phyloP scores from a whole-genome alignment of 2,888 invertebrate species.

The Diplolepis rosae region DNA sequence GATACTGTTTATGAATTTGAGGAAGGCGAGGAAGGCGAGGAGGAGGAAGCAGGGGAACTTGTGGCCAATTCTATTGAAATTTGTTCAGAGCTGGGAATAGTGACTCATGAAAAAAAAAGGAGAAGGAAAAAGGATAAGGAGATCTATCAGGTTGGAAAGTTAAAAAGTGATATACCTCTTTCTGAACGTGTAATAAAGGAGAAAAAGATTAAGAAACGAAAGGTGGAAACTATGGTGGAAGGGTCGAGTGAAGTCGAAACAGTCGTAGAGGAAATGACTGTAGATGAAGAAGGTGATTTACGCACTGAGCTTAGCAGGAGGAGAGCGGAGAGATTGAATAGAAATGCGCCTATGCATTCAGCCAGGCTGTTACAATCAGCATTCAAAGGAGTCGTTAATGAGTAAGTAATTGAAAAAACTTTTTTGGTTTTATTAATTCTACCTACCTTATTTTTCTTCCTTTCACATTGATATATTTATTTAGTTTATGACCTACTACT shows the following conservation, averaged over 20 bases:
- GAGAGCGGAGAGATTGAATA: conserved; percentile 75
- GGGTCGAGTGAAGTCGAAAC: conserved; percentile 43
- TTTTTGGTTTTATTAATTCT: not conserved
- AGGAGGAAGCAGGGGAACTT: conserved; percentile 44
- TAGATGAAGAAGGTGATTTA: conserved; percentile 74
- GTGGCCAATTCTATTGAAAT: conserved; percentile 40
- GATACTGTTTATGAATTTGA: conserved; percentile 53
- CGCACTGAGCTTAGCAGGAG: conserved; percentile 76
- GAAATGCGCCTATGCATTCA: conserved; percentile 70
- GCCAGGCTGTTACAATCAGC: conserved; percentile 76
- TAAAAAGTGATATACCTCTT: conserved; percentile 62
- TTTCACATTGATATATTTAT: no score
- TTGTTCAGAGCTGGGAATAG: conserved; percentile 54
- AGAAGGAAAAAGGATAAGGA: conserved; percentile 74
- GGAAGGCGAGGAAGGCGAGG: conserved; percentile 49
- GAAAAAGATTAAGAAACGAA: conserved; percentile 65
- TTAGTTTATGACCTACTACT: no score
- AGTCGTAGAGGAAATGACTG: conserved; percentile 58
- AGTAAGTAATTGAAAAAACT: conserved; percentile 62
- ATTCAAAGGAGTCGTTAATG: conserved; percentile 75
- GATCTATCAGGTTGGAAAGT: conserved; percentile 73
- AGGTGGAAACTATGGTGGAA: conserved; percentile 47
- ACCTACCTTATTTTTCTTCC: no score
- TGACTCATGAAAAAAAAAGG: conserved; percentile 67
- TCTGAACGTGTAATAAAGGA: conserved; percentile 67